Percentiles rank a stretch among this genome's conserved stretches.
phyloP scores from a whole-genome alignment of 2,797 vertebrate species.

The Melanotaenia nigrans region DNA sequence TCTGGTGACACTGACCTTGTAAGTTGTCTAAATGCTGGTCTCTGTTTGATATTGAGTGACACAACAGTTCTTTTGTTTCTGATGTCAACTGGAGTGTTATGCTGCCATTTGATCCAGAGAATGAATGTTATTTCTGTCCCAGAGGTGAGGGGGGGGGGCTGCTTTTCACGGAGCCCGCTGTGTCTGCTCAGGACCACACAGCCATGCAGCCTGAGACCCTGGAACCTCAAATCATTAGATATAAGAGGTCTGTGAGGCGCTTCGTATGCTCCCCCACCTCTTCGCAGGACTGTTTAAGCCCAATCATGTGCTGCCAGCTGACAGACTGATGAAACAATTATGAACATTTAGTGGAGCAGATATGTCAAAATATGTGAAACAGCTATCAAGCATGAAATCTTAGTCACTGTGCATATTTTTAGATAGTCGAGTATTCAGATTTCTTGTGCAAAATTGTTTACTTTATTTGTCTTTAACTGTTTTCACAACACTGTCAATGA shows the following conservation, averaged over 20 bases:
- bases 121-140: conserved; percentile 77
- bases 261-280: conserved; percentile 36
- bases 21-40: conserved; percentile 47
- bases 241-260: conserved; percentile 70
- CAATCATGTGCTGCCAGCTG: conserved; percentile 90
- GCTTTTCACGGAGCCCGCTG: conserved; percentile 71
- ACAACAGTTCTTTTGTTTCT: conserved; percentile 75
- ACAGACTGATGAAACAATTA: conserved; percentile 94
- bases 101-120: conserved; percentile 75
- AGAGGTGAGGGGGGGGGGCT: conserved; percentile 33
- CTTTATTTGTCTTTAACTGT: neutral
- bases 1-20: conserved; percentile 47
- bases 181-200: conserved; percentile 79
- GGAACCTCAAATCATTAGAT: conserved; percentile 75
- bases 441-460: neutral
- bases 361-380: conserved; percentile 86
- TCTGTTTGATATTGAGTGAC: conserved; percentile 68
- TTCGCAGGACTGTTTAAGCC: conserved; percentile 68
- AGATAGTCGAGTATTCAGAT: neutral
- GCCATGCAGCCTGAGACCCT: conserved; percentile 53
- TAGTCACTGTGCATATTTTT: conserved; percentile 45
- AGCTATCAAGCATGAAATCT: conserved; percentile 79
- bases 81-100: conserved; percentile 58
- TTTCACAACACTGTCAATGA: neutral
- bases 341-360: conserved; percentile 87